Evolutionary conservation across 2,113 vertebrate species (phyloP).

Genomic region (Paratilapia polleni): DNA sequence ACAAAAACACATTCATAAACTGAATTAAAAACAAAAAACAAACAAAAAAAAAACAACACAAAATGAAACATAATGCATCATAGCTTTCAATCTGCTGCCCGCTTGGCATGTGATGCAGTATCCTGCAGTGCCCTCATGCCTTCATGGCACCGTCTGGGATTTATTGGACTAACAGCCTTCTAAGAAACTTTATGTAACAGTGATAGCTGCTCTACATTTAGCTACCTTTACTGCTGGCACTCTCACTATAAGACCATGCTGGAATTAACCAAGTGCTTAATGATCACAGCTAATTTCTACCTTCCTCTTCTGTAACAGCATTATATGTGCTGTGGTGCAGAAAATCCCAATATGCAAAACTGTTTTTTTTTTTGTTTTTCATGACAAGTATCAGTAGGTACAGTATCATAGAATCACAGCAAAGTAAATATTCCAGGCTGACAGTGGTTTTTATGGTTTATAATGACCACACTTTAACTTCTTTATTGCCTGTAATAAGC

Average conservation of each 20-base stretch:
- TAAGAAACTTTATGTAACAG: conserved; percentile 62
- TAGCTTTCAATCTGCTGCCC: too few species aligned
- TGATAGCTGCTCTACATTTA: conserved; percentile 53
- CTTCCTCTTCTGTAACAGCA: conserved; percentile 29
- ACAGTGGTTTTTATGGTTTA: conserved; percentile 20
- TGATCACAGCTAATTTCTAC: conserved; percentile 27
- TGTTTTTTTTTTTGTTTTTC: not conserved
- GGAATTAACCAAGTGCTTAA: conserved; percentile 50
- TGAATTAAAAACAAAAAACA: too few species aligned
- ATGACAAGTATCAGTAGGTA: not conserved
- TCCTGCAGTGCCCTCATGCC: not conserved
- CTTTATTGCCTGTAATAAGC: conserved; percentile 4
- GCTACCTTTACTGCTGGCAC: conserved; percentile 21
- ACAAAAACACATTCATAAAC: too few species aligned
- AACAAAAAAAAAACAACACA: not conserved
- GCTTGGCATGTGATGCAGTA: not conserved
- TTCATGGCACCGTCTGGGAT: conserved; percentile 58
- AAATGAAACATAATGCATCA: not conserved
- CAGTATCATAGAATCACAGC: conserved; percentile 10
- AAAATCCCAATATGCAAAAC: not conserved
- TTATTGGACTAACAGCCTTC: conserved; percentile 26
- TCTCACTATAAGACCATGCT: conserved; percentile 31
- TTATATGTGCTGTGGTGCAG: not conserved
- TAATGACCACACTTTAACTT: conserved; percentile 16
- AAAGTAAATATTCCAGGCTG: not conserved